Evolutionary conservation across 2,113 vertebrate genomes (phyloP).

Genomic region (Otolemur garnettii): DNA sequence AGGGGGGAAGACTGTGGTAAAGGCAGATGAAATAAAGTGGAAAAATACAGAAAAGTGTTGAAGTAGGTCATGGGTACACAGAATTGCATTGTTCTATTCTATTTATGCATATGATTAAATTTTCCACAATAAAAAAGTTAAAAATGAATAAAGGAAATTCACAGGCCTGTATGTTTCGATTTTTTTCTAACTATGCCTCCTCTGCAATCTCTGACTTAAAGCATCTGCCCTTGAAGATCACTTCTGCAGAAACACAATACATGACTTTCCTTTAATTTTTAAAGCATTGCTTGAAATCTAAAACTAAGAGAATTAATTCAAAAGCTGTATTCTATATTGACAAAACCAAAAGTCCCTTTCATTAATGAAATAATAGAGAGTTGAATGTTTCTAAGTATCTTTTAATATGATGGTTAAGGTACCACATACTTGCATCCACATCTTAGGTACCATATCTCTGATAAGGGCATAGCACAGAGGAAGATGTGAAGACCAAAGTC

Average conservation of each 20-base stretch:
- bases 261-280: neutral
- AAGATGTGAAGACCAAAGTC: neutral
- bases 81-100: neutral
- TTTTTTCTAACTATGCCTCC: neutral
- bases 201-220: neutral
- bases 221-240: neutral
- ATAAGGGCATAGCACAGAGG: neutral
- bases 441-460: neutral
- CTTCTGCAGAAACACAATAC: neutral
- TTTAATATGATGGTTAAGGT: neutral
- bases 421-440: neutral
- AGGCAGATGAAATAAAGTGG: neutral
- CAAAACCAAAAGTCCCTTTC: neutral
- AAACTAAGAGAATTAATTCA: conserved; percentile 10
- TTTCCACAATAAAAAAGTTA: neutral
- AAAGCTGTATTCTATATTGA: neutral
- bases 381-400: neutral
- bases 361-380: neutral
- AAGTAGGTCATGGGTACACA: neutral
- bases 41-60: neutral
- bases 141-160: neutral
- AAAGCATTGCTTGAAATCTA: neutral
- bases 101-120: neutral
- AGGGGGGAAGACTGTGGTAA: neutral
- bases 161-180: neutral